Evolutionary conservation across 2,888 invertebrate genomes (phyloP).

Genomic region (Coelinius sp.): DNA sequence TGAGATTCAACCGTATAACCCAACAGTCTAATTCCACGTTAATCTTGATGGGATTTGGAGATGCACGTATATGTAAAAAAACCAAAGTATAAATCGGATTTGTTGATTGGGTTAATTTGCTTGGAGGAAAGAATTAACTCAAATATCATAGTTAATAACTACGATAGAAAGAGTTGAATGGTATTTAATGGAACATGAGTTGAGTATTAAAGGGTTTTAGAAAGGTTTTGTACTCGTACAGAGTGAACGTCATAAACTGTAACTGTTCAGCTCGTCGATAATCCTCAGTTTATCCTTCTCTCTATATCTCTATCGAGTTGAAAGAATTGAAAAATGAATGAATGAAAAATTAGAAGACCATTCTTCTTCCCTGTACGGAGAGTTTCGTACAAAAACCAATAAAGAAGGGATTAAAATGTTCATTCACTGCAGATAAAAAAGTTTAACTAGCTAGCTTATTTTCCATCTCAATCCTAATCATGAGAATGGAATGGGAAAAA

Average conservation of each 20-base stretch:
- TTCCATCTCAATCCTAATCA: neutral
- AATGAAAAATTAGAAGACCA: slow-evolving; percentile 1
- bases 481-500: neutral
- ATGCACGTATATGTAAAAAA: slow-evolving; percentile 6
- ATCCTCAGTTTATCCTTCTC: slow-evolving; percentile 34
- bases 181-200: slow-evolving; percentile 24
- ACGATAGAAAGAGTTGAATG: neutral
- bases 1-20: slow-evolving; percentile 29
- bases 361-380: neutral
- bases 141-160: no score
- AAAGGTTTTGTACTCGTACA: neutral
- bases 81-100: slow-evolving; percentile 17
- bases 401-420: neutral
- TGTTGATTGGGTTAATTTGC: neutral
- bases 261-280: slow-evolving; percentile 41
- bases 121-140: no score
- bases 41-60: slow-evolving; percentile 22
- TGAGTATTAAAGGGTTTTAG: slow-evolving; percentile 21
- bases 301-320: neutral
- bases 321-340: neutral
- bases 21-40: neutral
- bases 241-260: slow-evolving; percentile 38
- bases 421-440: neutral
- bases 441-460: neutral
- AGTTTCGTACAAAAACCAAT: neutral